These are phyloP conservation scores for Ptycholaimellus sp. DNA, from an alignment of 2,888 invertebrate genomes.

Conservation along the genomic window DNA sequence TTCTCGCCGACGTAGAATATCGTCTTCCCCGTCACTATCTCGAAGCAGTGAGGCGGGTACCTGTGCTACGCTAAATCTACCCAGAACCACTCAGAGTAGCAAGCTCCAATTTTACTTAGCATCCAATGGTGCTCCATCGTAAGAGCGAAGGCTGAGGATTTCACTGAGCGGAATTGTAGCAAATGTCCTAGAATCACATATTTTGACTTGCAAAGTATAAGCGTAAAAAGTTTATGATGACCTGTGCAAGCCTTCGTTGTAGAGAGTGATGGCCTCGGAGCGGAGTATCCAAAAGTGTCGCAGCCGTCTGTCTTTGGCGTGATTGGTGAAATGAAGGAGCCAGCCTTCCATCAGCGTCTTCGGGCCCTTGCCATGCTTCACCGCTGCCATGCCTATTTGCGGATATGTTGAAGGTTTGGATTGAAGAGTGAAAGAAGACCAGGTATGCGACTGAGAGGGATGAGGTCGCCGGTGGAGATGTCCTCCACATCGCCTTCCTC, in stretches of 20 bases:
- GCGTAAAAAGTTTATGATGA: no score
- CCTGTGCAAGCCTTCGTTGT: no score
- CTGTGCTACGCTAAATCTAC: neutral
- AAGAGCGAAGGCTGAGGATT: constrained; percentile 17
- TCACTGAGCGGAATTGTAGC: constrained; percentile 16
- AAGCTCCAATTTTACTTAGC: constrained; percentile 9
- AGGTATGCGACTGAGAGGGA: constrained; percentile 11
- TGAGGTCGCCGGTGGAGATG: constrained; percentile 8
- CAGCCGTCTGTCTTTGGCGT: constrained; percentile 17
- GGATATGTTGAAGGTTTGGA: neutral
- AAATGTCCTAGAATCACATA: no score
- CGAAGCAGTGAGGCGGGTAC: constrained; percentile 24
- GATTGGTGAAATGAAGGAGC: constrained; percentile 23
- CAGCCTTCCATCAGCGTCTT: constrained; percentile 19
- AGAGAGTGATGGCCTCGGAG: constrained; percentile 17
- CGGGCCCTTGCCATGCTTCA: constrained; percentile 6
- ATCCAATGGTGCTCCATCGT: constrained; percentile 19
- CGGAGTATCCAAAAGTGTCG: constrained; percentile 23
- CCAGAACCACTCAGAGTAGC: neutral
- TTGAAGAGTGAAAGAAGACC: neutral
- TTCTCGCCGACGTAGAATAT: constrained; percentile 23
- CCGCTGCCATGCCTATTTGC: no score
- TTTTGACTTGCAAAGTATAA: no score
- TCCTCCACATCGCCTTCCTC: constrained; percentile 3
- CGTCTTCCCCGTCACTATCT: constrained; percentile 17